phyloP scores from a whole-genome alignment of 2,888 invertebrate species.

The Drosophila limbata region DNA sequence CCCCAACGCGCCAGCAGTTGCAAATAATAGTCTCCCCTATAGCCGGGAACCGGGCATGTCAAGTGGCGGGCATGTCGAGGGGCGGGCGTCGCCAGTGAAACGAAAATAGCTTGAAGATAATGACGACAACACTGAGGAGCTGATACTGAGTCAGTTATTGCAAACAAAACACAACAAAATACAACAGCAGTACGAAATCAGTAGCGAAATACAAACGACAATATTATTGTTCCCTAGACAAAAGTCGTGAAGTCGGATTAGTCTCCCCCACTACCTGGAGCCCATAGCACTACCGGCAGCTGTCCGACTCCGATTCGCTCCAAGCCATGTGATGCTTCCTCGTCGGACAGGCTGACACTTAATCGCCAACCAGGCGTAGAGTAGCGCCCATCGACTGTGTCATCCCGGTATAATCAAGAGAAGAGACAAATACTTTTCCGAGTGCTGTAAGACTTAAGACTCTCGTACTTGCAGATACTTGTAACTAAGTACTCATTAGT shows the following conservation, averaged over 20 bases:
- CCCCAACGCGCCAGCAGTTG: constrained; percentile 36
- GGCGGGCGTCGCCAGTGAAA: constrained; percentile 31
- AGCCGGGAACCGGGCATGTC: constrained; percentile 22
- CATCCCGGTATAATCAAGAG: constrained; percentile 18
- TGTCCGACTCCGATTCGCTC: constrained; percentile 63
- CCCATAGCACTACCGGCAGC: constrained; percentile 70
- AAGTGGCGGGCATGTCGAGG: neutral
- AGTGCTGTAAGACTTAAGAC: constrained; percentile 13
- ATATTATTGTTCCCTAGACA: constrained; percentile 70
- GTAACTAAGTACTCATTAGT: neutral
- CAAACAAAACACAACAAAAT: constrained; percentile 47
- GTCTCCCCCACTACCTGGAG: constrained; percentile 9
- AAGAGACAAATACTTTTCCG: constrained; percentile 9
- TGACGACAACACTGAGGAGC: constrained; percentile 42
- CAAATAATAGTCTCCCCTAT: constrained; percentile 51
- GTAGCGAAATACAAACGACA: constrained; percentile 70
- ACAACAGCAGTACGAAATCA: constrained; percentile 40
- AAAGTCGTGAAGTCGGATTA: constrained; percentile 46
- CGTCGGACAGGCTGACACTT: constrained; percentile 33
- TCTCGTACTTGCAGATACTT: neutral
- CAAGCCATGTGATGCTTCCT: constrained; percentile 59
- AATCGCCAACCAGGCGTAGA: constrained; percentile 33
- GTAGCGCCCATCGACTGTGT: constrained; percentile 12
- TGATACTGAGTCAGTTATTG: constrained; percentile 30
- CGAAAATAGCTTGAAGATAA: constrained; percentile 60